Conservation (phyloP, 1,140 invertebrate genomes). For the Ceratina calcarata region DNA sequence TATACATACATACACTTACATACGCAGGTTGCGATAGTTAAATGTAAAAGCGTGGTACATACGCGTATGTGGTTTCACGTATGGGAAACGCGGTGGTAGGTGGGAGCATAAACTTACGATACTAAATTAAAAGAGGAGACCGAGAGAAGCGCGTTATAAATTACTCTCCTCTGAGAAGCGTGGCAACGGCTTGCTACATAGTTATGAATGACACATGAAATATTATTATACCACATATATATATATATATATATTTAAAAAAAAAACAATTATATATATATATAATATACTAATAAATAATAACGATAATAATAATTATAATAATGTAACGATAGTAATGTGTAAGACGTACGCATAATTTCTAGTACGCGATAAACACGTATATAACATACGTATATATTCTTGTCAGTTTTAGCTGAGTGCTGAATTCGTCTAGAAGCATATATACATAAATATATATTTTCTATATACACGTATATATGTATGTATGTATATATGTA, state of each 20-base stretch:
- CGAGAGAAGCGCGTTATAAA: conserved; percentile 35
- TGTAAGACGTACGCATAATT: conserved; percentile 64
- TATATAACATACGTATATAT: conserved; percentile 58
- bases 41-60: conserved; percentile 12
- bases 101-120: conserved; percentile 24
- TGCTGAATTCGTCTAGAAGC: conserved; percentile 60
- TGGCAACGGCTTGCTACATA: conserved; percentile 43
- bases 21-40: conserved; percentile 25
- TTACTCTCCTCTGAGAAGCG: conserved; percentile 27
- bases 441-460: conserved; percentile 15
- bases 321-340: conserved; percentile 52
- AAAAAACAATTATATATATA: conserved; percentile 48
- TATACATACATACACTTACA: conserved; percentile 22
- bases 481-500: conserved; percentile 8
- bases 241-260: conserved; percentile 43
- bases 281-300: conserved; percentile 43
- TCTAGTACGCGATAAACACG: conserved; percentile 59
- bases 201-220: conserved; percentile 54
- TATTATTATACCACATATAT: conserved; percentile 49
- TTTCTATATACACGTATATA: conserved; percentile 11
- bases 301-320: conserved; percentile 53
- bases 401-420: conserved; percentile 70
- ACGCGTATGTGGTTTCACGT: conserved; percentile 23
- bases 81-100: conserved; percentile 19
- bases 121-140: conserved; percentile 11